Conservation (phyloP, 2,113 vertebrate species). For the Prochilodus magdalenae region DNA sequence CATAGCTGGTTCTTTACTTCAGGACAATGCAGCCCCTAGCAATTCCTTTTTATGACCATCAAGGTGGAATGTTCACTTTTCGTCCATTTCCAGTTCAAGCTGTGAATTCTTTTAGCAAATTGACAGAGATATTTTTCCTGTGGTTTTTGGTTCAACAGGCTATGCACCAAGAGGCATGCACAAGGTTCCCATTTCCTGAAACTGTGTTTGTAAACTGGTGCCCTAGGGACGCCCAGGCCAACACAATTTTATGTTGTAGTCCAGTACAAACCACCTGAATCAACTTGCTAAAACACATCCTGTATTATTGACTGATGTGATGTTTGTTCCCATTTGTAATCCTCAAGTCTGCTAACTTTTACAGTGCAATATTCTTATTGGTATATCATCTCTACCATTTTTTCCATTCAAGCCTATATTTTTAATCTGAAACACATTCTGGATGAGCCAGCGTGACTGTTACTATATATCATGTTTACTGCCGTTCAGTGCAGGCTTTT, state of each 20-base stretch:
- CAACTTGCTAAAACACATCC: neutral
- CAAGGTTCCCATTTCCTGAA: slow-evolving; percentile 3
- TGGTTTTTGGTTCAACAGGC: neutral
- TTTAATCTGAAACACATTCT: neutral
- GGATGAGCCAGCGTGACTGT: too few relatives aligned
- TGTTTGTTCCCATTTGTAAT: neutral
- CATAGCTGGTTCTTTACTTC: neutral
- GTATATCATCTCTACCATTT: neutral
- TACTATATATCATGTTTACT: neutral
- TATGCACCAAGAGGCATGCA: neutral
- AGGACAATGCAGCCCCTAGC: neutral
- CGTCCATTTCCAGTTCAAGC: neutral
- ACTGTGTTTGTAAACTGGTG: slow-evolving; percentile 1
- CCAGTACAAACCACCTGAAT: slow-evolving; percentile 5
- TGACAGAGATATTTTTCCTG: neutral
- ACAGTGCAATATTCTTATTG: neutral
- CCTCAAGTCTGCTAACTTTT: neutral
- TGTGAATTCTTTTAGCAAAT: slow-evolving; percentile 1
- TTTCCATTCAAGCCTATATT: neutral
- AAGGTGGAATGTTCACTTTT: neutral
- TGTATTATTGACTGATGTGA: neutral
- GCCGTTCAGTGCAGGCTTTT: neutral
- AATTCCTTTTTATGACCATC: neutral
- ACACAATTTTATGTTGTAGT: neutral
- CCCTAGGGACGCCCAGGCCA: neutral